phyloP scores from a whole-genome alignment of 2,888 invertebrate species.

The Mythimna lalbum region DNA sequence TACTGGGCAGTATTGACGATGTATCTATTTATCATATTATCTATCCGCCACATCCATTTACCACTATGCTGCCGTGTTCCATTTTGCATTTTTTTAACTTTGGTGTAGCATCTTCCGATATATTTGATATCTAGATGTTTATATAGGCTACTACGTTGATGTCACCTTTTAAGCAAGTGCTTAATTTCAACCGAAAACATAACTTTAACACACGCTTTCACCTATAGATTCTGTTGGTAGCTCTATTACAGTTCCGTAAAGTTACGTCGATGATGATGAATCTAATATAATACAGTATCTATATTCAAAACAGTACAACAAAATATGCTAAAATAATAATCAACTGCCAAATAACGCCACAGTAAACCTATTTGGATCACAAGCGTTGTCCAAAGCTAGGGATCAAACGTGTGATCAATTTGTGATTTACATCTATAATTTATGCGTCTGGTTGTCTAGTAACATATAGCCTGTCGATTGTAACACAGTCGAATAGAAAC shows the following conservation, averaged over 20 bases:
- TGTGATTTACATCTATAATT: conserved; percentile 51
- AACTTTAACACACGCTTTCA: background rate
- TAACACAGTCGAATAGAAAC: conserved; percentile 9
- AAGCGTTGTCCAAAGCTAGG: conserved; percentile 31
- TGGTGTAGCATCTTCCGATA: background rate
- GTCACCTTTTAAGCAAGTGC: background rate
- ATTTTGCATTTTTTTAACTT: background rate
- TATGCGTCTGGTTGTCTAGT: conserved; percentile 41
- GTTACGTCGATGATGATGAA: background rate
- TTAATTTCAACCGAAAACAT: background rate
- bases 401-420: conserved; percentile 39
- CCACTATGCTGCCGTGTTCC: background rate
- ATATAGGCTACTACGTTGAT: background rate
- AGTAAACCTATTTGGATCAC: conserved; percentile 34
- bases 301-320: conserved; percentile 35
- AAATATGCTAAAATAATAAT: conserved; percentile 56
- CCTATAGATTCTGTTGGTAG: background rate
- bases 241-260: background rate
- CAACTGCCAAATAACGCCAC: conserved; percentile 41
- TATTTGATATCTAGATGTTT: background rate
- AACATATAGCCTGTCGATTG: conserved; percentile 1
- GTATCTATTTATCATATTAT: too few species aligned
- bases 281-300: conserved; percentile 12
- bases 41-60: background rate
- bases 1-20: too few species aligned